phyloP scores from a whole-genome alignment of 2,888 invertebrate species.

The Lithophane ornitopus region DNA sequence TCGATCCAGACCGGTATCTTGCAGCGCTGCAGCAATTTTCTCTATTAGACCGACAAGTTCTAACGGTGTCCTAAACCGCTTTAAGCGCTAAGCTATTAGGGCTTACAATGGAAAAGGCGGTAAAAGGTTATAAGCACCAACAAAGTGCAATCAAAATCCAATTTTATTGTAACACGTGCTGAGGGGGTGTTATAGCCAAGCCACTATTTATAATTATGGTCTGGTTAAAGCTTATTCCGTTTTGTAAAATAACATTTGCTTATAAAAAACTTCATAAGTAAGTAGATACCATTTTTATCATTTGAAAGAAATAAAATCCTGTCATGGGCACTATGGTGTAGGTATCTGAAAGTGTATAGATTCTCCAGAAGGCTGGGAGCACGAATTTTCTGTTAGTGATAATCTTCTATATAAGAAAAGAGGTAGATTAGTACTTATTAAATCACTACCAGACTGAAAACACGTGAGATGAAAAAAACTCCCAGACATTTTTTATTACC shows the following conservation, averaged over 20 bases:
- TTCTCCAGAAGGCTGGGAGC: neutral
- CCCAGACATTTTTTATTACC: neutral
- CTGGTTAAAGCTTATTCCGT: slow-evolving; percentile 18
- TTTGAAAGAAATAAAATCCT: neutral
- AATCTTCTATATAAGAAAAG: too few species aligned
- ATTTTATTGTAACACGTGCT: slow-evolving; percentile 55
- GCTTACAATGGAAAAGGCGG: slow-evolving; percentile 59
- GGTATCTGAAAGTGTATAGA: neutral
- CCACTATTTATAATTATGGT: slow-evolving; percentile 39
- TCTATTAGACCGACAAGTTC: slow-evolving; percentile 63
- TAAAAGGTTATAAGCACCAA: slow-evolving; percentile 73
- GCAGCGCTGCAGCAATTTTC: slow-evolving; percentile 81
- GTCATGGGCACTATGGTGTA: neutral
- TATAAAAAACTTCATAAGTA: neutral
- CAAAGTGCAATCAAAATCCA: slow-evolving; percentile 64
- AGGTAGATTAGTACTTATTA: too few species aligned
- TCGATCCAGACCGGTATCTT: slow-evolving; percentile 82
- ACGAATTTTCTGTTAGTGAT: too few species aligned
- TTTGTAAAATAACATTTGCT: neutral
- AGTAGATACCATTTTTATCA: neutral
- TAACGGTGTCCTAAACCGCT: slow-evolving; percentile 67
- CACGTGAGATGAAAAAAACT: neutral
- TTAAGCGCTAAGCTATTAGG: slow-evolving; percentile 74
- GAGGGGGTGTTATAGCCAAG: slow-evolving; percentile 49
- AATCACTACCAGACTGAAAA: neutral